These are phyloP conservation scores for Crypturellus tataupa DNA, from an alignment of 2,797 vertebrate species.

Conservation along the genomic window DNA sequence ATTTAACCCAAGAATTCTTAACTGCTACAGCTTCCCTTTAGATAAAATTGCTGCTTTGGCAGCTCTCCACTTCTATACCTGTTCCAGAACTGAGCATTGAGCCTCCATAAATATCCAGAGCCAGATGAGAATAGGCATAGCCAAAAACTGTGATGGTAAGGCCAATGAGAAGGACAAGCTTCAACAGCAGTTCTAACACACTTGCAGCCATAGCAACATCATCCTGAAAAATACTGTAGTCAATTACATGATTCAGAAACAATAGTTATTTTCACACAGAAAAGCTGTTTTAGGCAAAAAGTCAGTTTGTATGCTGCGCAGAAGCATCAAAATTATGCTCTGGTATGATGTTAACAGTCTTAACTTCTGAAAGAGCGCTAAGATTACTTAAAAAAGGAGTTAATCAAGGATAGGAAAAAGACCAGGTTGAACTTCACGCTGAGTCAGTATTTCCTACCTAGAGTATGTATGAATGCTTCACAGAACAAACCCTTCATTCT, in stretches of 20 bases:
- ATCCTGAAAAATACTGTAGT: conserved; percentile 80
- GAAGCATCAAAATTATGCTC: not conserved
- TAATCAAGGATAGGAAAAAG: not conserved
- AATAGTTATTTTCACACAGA: not conserved
- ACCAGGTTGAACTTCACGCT: not conserved
- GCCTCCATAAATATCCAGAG: conserved; percentile 95
- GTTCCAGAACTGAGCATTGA: conserved; percentile 91
- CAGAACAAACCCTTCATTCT: not conserved
- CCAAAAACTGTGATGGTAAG: conserved; percentile 94
- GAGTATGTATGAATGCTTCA: not conserved
- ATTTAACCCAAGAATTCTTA: not conserved
- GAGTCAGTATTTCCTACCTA: not conserved
- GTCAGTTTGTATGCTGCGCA: not conserved
- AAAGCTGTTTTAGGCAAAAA: not conserved
- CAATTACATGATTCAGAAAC: not conserved
- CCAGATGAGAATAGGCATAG: conserved; percentile 92
- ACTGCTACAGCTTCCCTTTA: not conserved
- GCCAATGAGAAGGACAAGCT: conserved; percentile 92
- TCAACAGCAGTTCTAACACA: conserved; percentile 92
- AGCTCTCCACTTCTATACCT: conserved; percentile 79
- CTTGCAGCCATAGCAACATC: conserved; percentile 88
- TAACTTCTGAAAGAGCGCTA: not conserved
- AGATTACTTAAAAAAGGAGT: not conserved
- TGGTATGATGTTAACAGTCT: not conserved
- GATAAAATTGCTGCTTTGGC: not conserved